A percentile compares a stretch with the other conserved stretches of the same genome.
These are phyloP conservation scores for Caenorhabditis sp. DNA, from an alignment of 2,888 invertebrate species.

Conservation along the genomic window DNA sequence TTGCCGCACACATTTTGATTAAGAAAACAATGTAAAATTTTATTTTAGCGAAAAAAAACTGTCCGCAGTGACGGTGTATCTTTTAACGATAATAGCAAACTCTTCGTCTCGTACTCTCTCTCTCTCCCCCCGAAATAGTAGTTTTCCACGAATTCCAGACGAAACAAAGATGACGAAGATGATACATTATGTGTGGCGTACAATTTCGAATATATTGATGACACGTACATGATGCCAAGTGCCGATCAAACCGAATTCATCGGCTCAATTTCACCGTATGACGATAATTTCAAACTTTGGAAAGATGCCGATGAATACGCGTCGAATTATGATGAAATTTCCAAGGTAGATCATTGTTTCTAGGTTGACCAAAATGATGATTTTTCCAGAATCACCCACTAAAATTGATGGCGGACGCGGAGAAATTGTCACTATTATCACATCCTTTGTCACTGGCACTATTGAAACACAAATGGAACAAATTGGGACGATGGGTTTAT, in stretches of 20 bases:
- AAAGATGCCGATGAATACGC: slow-evolving; percentile 70
- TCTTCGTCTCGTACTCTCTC: too few species aligned
- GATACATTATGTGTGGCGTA: slow-evolving; percentile 69
- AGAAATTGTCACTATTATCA: slow-evolving; percentile 72
- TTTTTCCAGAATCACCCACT: slow-evolving; percentile 73
- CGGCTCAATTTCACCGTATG: slow-evolving; percentile 37
- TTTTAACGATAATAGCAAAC: too few species aligned
- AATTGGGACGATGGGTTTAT: slow-evolving; percentile 73
- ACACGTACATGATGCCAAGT: slow-evolving; percentile 70
- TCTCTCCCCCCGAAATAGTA: too few species aligned
- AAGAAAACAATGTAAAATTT: too few species aligned
- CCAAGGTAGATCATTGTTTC: too few species aligned
- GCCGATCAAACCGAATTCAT: slow-evolving; percentile 21
- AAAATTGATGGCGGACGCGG: slow-evolving; percentile 71
- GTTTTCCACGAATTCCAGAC: too few species aligned
- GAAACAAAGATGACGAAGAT: slow-evolving; percentile 22
- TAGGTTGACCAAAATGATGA: too few species aligned
- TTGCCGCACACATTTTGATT: too few species aligned
- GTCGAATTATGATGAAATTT: slow-evolving; percentile 70
- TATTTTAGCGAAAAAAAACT: too few species aligned
- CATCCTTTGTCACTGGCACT: slow-evolving; percentile 74
- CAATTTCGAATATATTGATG: slow-evolving; percentile 74
- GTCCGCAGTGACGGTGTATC: too few species aligned
- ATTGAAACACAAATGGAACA: slow-evolving; percentile 74
- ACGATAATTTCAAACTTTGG: slow-evolving; percentile 66